phyloP scores from a whole-genome alignment of 2,888 invertebrate species.

The Melikaiella ostensackeni region DNA sequence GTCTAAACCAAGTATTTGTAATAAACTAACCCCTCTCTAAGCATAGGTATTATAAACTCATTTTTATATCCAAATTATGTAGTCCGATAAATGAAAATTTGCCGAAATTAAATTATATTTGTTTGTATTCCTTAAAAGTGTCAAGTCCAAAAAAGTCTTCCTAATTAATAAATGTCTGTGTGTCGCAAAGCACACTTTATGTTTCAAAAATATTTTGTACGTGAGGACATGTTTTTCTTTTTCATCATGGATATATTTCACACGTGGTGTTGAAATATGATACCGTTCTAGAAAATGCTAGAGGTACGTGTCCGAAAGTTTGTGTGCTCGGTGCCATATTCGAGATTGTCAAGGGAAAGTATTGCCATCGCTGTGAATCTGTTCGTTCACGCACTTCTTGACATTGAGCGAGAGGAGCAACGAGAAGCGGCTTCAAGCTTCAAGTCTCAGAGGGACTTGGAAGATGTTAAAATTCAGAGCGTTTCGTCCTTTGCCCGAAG shows the following conservation, averaged over 20 bases:
- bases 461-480: constrained; percentile 66
- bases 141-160: constrained; percentile 3
- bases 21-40: too few relatives aligned
- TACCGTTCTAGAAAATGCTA: constrained; percentile 30
- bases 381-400: constrained; percentile 24
- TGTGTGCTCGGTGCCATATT: constrained; percentile 25
- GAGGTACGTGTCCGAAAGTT: constrained; percentile 32
- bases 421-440: constrained; percentile 25
- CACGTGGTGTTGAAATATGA: constrained; percentile 36
- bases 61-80: too few relatives aligned
- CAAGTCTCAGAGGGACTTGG: constrained; percentile 27
- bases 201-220: constrained; percentile 28
- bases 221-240: constrained; percentile 24
- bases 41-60: too few relatives aligned
- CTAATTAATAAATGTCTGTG: constrained; percentile 14
- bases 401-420: constrained; percentile 14
- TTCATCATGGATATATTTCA: constrained; percentile 32
- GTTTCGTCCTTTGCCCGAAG: constrained; percentile 64
- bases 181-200: constrained; percentile 17
- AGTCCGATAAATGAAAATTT: neutral
- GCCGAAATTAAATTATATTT: neutral
- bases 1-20: too few relatives aligned
- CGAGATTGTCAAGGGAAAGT: constrained; percentile 25
- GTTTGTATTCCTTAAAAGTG: neutral
- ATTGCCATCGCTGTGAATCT: constrained; percentile 9